Conservation (phyloP, 1,140 invertebrate species). For the Stegodyphus dumicola region DNA sequence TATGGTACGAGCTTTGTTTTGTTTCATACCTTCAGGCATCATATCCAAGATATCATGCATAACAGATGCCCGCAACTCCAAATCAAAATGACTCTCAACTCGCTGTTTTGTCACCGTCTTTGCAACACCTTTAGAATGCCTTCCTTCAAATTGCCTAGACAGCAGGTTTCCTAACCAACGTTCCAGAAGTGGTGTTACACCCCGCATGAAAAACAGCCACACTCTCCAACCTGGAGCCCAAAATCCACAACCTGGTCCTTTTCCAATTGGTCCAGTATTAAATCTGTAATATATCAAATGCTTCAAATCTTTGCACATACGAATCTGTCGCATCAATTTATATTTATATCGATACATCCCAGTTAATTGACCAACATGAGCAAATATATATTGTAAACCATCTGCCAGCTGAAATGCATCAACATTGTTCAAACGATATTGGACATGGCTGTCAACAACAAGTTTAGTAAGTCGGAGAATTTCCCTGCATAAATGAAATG, state of each 20-base stretch:
- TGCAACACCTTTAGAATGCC: slow-evolving; percentile 98
- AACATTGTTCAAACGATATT: slow-evolving; percentile 98
- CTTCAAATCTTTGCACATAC: slow-evolving; percentile 99
- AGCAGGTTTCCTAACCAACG: slow-evolving; percentile 98
- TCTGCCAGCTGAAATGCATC: slow-evolving; percentile 99
- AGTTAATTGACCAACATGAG: slow-evolving; percentile 98
- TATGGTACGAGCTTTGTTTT: slow-evolving; percentile 99
- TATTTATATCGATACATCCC: slow-evolving; percentile 99
- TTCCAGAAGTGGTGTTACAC: slow-evolving; percentile 97
- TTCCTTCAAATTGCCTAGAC: slow-evolving; percentile 97
- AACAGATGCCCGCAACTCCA: slow-evolving; percentile 94
- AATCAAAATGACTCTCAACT: slow-evolving; percentile 99
- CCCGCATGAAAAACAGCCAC: slow-evolving; percentile 99
- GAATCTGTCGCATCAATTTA: slow-evolving; percentile 98
- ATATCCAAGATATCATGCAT: slow-evolving; percentile 99
- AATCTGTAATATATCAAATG: slow-evolving; percentile 99
- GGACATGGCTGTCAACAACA: slow-evolving; percentile 98
- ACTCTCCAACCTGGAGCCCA: slow-evolving; percentile 99
- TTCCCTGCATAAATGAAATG: slow-evolving; percentile 99
- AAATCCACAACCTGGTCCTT: slow-evolving; percentile 98
- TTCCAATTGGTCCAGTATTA: slow-evolving; percentile 98
- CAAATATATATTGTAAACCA: slow-evolving; percentile 99
- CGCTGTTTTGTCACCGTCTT: slow-evolving; percentile 99
- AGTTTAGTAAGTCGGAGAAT: slow-evolving; percentile 97
- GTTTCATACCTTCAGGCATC: slow-evolving; percentile 99